Base-by-base conservation (phyloP, 2,888 invertebrate species). In the Plebejus anna region DNA sequence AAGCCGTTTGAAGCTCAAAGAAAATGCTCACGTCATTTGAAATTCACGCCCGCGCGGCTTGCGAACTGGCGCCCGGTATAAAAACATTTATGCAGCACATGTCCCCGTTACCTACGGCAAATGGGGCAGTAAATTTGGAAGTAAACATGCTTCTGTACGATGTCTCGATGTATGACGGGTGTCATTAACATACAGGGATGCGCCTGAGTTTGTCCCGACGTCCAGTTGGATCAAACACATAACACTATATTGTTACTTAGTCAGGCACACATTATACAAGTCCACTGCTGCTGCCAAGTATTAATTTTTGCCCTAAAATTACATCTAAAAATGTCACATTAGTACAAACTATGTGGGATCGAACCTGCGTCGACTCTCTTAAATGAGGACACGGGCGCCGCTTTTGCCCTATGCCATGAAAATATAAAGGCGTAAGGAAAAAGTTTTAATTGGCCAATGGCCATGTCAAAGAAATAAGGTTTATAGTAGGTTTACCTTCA, bases 21-120 rank as follows among this genome's bases (percentile, higher is more conserved):
- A 51, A 51, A 51, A 16, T 22, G 32, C 73, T 73, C 28, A 51
- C 38, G 38, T 73, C 73, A 73, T 73, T 73, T 73, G 73, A 22
- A 47, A 73, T 73, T 73, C 73, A 51, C 73, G 13, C 16, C 47
- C 47, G 47, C 47, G 47, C 55, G 55, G 47, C 22, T 28, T 28
- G 51, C 72, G 28, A 51, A 9, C 28, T 2, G 11, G 66, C 28
- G 51, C 0, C 28, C 7, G 22, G 66, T 66, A 71, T 22, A 73
- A 73, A 73, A 73, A 73, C 55, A 73, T 73, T 73, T 73, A 28
- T 73, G 73, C 72, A 72, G 11, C 51, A 73, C 73, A 73, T 32
- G 55, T 55, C 73, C 73, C 73, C 55, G 51, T 55, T 73, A 51
- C 51, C 32, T 73, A 32, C 32, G 22, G 51, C 55, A 73, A 73